A percentile compares a stretch with the other conserved stretches of the same genome.
These are phyloP conservation scores for Lordiphosa collinella DNA, from an alignment of 1,140 invertebrate species.

Conservation along the genomic window DNA sequence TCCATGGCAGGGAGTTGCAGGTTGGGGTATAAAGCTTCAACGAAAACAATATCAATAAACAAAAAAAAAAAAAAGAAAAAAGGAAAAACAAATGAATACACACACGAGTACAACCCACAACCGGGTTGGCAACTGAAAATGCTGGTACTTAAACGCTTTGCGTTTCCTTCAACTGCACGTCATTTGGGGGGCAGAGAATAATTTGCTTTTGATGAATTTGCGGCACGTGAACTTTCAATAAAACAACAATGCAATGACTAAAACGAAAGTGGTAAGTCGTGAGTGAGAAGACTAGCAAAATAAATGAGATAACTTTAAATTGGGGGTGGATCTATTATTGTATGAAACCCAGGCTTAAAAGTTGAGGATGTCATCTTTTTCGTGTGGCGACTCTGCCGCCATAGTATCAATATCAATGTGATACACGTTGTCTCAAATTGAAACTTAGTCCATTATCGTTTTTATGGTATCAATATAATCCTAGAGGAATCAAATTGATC, in stretches of 20 bases:
- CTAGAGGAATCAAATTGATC: too few relatives aligned
- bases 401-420: too few relatives aligned
- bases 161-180: neutral
- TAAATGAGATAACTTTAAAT: neutral
- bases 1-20: constrained; percentile 5
- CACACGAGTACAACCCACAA: neutral
- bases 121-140: constrained; percentile 25
- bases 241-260: constrained; percentile 30
- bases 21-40: constrained; percentile 30
- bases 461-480: too few relatives aligned
- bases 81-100: constrained; percentile 1
- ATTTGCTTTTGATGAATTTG: constrained; percentile 44
- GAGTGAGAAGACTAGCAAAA: neutral
- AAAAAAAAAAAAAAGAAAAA: constrained; percentile 19
- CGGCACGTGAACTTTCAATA: constrained; percentile 23
- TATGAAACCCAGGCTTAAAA: too few relatives aligned
- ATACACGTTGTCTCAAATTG: too few relatives aligned
- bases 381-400: too few relatives aligned
- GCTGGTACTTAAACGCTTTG: constrained; percentile 26
- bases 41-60: constrained; percentile 46
- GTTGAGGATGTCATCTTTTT: too few relatives aligned
- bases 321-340: too few relatives aligned
- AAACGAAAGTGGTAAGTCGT: neutral
- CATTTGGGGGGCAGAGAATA: constrained; percentile 27
- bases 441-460: too few relatives aligned